Conservation (phyloP, 2,888 invertebrate species). For the Ashinkailepas kermadecensis region DNA sequence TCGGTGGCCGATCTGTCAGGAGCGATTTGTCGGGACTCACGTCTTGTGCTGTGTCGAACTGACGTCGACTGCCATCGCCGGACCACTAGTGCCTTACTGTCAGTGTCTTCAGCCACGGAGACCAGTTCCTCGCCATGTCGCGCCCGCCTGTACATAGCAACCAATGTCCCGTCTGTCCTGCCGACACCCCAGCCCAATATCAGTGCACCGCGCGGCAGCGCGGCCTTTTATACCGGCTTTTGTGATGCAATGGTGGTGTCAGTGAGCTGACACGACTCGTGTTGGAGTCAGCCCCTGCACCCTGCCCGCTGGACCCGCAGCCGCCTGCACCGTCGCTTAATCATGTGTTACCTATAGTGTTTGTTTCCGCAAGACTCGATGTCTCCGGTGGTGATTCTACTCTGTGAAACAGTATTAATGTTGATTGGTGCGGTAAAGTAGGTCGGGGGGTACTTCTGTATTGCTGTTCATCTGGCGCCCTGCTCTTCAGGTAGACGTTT, state of each 20-base stretch:
- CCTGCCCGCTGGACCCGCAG: background rate
- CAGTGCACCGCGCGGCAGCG: too few species aligned
- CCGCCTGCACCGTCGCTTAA: background rate
- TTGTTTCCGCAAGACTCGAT: background rate
- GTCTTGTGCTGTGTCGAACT: too few species aligned
- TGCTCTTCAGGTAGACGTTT: background rate
- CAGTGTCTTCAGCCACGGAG: conserved; percentile 12
- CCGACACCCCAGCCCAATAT: too few species aligned
- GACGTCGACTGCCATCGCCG: background rate
- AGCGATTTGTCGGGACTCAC: too few species aligned
- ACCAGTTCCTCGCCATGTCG: background rate
- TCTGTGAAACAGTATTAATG: conserved; percentile 21
- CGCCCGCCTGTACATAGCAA: background rate
- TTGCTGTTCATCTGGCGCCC: background rate
- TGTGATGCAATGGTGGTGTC: too few species aligned
- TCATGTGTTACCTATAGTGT: background rate
- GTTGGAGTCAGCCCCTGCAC: too few species aligned
- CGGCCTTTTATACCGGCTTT: background rate
- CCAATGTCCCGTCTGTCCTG: too few species aligned
- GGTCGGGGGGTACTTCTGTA: background rate
- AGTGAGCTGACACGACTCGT: too few species aligned
- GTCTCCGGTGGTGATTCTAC: background rate
- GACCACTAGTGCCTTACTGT: conserved; percentile 16
- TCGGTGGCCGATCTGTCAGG: too few species aligned
- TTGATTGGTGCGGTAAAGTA: background rate